Conservation (phyloP, 2,797 vertebrate genomes). For the Lerista edwardsae region DNA sequence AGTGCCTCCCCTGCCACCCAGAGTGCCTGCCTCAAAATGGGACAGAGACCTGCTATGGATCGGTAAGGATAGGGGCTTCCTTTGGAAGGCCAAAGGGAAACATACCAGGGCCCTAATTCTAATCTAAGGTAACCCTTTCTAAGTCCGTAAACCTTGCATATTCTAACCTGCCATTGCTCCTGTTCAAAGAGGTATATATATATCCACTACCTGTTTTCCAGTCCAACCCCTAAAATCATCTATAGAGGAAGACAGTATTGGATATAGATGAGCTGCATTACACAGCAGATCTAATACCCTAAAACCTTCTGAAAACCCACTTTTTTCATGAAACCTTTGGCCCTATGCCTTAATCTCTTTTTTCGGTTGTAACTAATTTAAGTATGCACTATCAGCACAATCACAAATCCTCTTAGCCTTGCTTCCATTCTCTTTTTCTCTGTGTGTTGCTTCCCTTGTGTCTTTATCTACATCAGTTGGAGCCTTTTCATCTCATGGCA, state of each 20-base stretch:
- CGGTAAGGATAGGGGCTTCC: constrained; percentile 79
- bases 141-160: not conserved
- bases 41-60: constrained; percentile 87
- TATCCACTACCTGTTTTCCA: not conserved
- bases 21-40: constrained; percentile 90
- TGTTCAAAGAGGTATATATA: not conserved
- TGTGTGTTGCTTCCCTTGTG: too few relatives aligned
- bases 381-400: too few relatives aligned
- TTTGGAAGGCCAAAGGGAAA: rapidly evolving
- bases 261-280: too few relatives aligned
- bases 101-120: not conserved
- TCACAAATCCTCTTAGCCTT: too few relatives aligned
- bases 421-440: too few relatives aligned
- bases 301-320: too few relatives aligned
- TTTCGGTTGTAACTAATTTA: too few relatives aligned
- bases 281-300: too few relatives aligned
- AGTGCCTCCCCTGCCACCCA: constrained; percentile 86
- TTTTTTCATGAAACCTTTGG: too few relatives aligned
- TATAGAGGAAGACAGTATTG: not conserved
- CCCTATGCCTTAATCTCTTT: too few relatives aligned
- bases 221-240: not conserved
- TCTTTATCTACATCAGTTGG: too few relatives aligned
- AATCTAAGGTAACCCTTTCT: not conserved
- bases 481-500: too few relatives aligned
- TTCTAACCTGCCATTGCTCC: not conserved